phyloP scores from a whole-genome alignment of 2,888 invertebrate genomes.

The Calameuta idolon region DNA sequence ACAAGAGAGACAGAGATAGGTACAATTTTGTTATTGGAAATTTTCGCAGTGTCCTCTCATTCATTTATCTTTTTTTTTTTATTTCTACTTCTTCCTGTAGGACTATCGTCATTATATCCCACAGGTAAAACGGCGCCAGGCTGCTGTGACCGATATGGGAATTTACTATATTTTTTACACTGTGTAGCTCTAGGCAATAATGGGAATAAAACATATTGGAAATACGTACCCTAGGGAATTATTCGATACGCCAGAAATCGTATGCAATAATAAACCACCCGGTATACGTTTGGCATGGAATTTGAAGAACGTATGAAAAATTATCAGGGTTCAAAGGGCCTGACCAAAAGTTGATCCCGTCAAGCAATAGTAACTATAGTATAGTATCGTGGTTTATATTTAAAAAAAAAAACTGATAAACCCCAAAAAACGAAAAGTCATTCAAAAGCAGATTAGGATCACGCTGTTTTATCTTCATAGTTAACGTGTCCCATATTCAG shows the following conservation, averaged over 20 bases:
- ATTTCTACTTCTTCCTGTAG: not conserved
- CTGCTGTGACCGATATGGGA: not conserved
- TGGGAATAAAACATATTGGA: not conserved
- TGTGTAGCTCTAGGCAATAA: not conserved
- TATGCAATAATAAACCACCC: not conserved
- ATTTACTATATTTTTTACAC: not conserved
- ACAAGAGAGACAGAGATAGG: not conserved
- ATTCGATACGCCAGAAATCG: not conserved
- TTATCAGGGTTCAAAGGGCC: not conserved
- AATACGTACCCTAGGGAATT: not conserved
- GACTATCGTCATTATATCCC: not conserved
- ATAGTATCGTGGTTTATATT: not conserved
- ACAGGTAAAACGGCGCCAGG: not conserved
- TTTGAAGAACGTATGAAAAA: not conserved
- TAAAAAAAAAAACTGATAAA: not conserved
- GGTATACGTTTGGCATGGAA: not conserved
- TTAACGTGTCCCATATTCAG: not conserved
- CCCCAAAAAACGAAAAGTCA: not conserved
- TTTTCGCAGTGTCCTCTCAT: not conserved
- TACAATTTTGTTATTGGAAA: not conserved
- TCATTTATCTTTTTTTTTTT: not conserved
- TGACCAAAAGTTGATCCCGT: not conserved
- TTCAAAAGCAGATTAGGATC: not conserved
- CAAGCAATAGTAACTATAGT: not conserved
- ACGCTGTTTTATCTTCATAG: not conserved